Percentiles rank a stretch among this genome's conserved stretches.
These are phyloP conservation scores for Rhinichthys osculus DNA, from an alignment of 2,797 vertebrate species.

Conservation along the genomic window DNA sequence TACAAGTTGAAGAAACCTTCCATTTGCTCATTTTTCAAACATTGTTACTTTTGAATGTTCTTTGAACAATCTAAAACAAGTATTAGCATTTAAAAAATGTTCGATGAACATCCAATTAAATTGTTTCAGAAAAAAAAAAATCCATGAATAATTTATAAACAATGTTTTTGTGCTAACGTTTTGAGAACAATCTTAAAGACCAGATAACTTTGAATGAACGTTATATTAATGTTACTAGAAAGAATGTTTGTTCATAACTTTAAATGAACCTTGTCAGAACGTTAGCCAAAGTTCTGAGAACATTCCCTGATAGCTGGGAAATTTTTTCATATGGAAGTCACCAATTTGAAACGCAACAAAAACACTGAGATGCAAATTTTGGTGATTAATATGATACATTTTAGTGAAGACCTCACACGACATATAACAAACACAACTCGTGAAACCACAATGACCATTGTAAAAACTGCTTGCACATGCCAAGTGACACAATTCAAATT, in stretches of 20 bases:
- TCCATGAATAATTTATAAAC: neutral
- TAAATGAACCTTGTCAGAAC: neutral
- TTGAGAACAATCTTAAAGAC: neutral
- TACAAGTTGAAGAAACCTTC: neutral
- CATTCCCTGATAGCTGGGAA: neutral
- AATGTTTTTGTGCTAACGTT: neutral
- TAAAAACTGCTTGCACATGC: slow-evolving; percentile 2
- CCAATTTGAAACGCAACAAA: neutral
- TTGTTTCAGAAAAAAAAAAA: neutral
- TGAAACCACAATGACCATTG: slow-evolving; percentile 27
- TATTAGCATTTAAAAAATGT: neutral
- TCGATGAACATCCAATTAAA: neutral
- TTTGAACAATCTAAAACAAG: neutral
- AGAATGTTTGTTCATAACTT: neutral
- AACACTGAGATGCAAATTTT: slow-evolving; percentile 2
- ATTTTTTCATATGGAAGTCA: neutral
- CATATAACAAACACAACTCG: slow-evolving; percentile 9
- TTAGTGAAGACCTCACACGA: slow-evolving; percentile 33
- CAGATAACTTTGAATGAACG: neutral
- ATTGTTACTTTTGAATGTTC: neutral
- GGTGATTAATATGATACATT: neutral
- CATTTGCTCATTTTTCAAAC: neutral
- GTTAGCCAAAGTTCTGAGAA: neutral
- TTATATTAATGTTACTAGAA: neutral
- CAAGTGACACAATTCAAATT: slow-evolving; percentile 28